Base-by-base conservation (phyloP, 2,113 vertebrate genomes). In the Istiophorus platypterus region DNA sequence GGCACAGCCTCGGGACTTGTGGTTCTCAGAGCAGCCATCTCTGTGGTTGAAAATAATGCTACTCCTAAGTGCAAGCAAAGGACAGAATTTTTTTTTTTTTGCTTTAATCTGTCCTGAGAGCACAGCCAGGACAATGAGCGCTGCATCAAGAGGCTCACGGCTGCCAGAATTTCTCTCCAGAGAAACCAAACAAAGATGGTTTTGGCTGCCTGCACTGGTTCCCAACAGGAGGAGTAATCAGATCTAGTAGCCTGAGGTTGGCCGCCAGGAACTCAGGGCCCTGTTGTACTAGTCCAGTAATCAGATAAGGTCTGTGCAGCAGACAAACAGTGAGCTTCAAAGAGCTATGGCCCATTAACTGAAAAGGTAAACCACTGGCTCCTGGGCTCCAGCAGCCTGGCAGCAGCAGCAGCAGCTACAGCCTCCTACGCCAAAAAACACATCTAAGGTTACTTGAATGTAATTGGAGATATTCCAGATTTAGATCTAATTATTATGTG, bases 281-380 rank as follows among this genome's bases (percentile, higher is more conserved):
- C 84, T 84, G 85, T 91, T 78, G 84, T 86, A 82, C 81, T 39
- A 81, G 76, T 56, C 67, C 81, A 39, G 88, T 92, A 93, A 94
- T 94, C 90, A 94, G 93, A 95, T 95, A 92, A 92, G 92, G 91
- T 87, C 88, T 91, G 83, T 78, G 91, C 70, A 87, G 86, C 75
- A 91, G 66, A 88, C 91, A 91, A 89, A 90, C 87, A 78, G 58
- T 31, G 67, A 79, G 76, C 91, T 92, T 93, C 93, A 94, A 92
- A 93, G 92, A 67, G 80, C 69, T 61, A 80, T 22, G 78, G 82
- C 58, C 82, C 91, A 93, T 94, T 93, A 94, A 88, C 84, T 87
- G 90, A 89, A 91, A 91, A 94, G 86, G 85, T 87, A 90, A 93
- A 90, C 88, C 90, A 10, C 76, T 75, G 58, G 65, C 80, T 92